Conservation (phyloP, 2,888 invertebrate species). For the Calliscelio sp. region DNA sequence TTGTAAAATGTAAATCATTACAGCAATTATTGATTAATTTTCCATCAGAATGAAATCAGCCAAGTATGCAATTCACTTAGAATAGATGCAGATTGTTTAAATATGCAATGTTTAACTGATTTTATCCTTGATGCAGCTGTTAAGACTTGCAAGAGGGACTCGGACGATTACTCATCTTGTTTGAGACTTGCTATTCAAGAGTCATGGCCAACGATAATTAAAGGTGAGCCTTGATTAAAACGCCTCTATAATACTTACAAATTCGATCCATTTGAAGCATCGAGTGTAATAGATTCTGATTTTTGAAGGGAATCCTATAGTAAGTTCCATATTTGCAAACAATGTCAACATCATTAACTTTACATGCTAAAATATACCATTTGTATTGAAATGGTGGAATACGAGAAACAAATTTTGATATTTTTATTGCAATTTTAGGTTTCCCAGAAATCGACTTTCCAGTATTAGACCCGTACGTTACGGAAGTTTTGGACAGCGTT, state of each 20-base stretch:
- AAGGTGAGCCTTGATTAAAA: slow-evolving; percentile 77
- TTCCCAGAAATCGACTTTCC: slow-evolving; percentile 87
- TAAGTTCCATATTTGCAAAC: too few species aligned
- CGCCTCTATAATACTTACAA: slow-evolving; percentile 25
- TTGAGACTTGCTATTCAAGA: slow-evolving; percentile 83
- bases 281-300: too few species aligned
- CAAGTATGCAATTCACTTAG: too few species aligned
- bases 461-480: slow-evolving; percentile 87
- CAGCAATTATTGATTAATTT: slow-evolving; percentile 13
- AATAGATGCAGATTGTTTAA: slow-evolving; percentile 24
- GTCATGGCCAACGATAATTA: slow-evolving; percentile 81
- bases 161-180: slow-evolving; percentile 82
- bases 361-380: too few species aligned
- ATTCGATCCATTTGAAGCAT: slow-evolving; percentile 25
- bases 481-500: slow-evolving; percentile 85
- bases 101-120: slow-evolving; percentile 31
- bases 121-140: slow-evolving; percentile 76
- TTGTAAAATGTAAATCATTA: background rate
- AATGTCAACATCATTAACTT: too few species aligned
- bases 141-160: slow-evolving; percentile 81
- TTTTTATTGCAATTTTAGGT: too few species aligned
- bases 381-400: too few species aligned
- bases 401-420: too few species aligned
- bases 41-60: too few species aligned
- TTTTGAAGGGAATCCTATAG: too few species aligned